Evolutionary conservation across 2,797 vertebrate genomes (phyloP), one percentile per base, ranked within the genome.

Genomic region (Echeneis naucrates): DNA sequence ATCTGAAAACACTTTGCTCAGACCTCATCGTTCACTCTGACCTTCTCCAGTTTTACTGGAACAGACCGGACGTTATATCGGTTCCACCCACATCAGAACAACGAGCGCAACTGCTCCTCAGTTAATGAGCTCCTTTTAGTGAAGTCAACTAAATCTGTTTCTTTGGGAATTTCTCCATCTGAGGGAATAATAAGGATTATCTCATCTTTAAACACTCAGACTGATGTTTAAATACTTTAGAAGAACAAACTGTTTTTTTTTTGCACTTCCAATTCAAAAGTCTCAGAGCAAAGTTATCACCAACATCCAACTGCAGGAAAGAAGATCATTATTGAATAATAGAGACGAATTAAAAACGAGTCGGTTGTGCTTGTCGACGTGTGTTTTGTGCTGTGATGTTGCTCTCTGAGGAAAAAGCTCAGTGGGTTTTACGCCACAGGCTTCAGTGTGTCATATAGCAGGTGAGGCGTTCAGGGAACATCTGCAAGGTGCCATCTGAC

Each of bases 51-150:
- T 60, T 63, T 64, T 74, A 42, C 38, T 64, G 75, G 33, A 74
- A 37, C 70, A 44, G 26, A 61, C 19, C 42, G 33, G 55, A 48
- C 44, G 10, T 42, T 40, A 19, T 55, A 7, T 53, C 47, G 7
- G 21, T 59, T 65, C 37, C 17, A 24, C 30, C 48, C 27, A 59
- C 21, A 60, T 64, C 56, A 59, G 42, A 73, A 47, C 48, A 64
- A 63, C 56, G 50, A 23, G 30, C 24, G 3, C 9, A 9, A 55
- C 47, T 33, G 10, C 35, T 62, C 12, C 48, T 61, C 70, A 30
- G 35, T 62, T 66, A 63, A 69, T 68, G 62, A 61, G 72, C 21
- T 54, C 27, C 1, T 38, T 21, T 24, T 65, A 67, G 32, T 16
- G 23, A 51, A 30, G 47, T 27, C 45, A 12, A 54, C 4, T 27